Base-by-base conservation (phyloP, 2,797 vertebrate genomes). In the Lagocephalus sceleratus region DNA sequence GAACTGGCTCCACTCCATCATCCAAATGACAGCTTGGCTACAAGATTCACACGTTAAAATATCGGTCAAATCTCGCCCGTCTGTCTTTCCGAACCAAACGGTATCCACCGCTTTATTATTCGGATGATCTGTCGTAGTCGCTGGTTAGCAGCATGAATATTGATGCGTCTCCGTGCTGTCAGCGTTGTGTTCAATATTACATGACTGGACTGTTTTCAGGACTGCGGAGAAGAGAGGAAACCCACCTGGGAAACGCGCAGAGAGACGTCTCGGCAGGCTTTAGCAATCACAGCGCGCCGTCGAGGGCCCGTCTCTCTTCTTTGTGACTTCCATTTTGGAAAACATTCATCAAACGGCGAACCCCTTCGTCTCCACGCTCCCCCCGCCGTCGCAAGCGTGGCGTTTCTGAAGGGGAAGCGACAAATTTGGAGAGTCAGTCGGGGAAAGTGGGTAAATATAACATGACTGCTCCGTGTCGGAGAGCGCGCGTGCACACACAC, bases 1-100 rank as follows among this genome's bases (percentile, higher is more conserved):
- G 65, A 77, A 68, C 59, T 63, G 71, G 51, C 65, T 65, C 32
- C 47, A 68, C n/a, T 35, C 32, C 10, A 35, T 35, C 32, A 35
- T 10, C 32, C 11, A 35, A 35, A 35, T 35, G n/a, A n/a, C n/a
- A n/a, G n/a, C n/a, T n/a, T n/a, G n/a, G n/a, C n/a, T n/a, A n/a
- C n/a, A n/a, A n/a, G n/a, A n/a, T n/a, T n/a, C n/a, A n/a, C n/a
- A n/a, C n/a, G n/a, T n/a, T n/a, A n/a, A n/a, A n/a, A n/a, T n/a
- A n/a, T 12, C 12, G 32, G 32, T 35, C 7, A 51, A 20, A 44
- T 51, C 19, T 3, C 20, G 7, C 12, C 45, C 45, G n/a, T 23
- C 12, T 21, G 22, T 26, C 21, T 29, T 17, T 21, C 17, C 9
- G 22, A 15, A 60, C 20, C 5, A 3, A 41, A 46, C 32, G 5